These are phyloP conservation scores for Teleogryllus occipitalis DNA, from an alignment of 1,140 invertebrate species.

Conservation along the genomic window DNA sequence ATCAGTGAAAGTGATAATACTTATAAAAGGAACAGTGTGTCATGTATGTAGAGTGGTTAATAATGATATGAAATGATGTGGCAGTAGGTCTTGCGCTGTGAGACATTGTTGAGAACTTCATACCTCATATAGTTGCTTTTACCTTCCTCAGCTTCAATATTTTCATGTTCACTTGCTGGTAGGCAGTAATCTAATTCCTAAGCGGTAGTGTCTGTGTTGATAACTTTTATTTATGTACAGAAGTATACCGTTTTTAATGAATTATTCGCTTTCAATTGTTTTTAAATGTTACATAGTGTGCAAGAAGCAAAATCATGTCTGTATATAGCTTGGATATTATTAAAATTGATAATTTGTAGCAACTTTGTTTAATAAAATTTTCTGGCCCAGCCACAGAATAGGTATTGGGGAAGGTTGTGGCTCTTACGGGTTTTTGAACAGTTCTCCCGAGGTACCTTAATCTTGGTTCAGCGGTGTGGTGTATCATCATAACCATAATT, in stretches of 20 bases:
- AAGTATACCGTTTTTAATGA: neutral
- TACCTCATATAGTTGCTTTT: neutral
- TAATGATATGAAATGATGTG: slow-evolving; percentile 1
- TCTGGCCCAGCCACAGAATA: neutral
- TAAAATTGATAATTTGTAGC: neutral
- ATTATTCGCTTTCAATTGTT: neutral
- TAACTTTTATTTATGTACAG: neutral
- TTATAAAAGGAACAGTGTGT: slow-evolving; percentile 1
- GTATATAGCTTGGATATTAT: slow-evolving; percentile 1
- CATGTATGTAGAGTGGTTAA: neutral
- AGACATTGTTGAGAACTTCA: neutral
- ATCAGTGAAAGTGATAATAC: neutral
- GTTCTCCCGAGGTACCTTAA: neutral
- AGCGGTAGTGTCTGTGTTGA: neutral
- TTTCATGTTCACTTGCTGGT: neutral
- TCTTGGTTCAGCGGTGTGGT: neutral
- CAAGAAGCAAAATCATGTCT: neutral
- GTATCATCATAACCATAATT: neutral
- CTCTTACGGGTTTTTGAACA: neutral
- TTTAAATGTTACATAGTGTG: neutral
- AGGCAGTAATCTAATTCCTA: neutral
- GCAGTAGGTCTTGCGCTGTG: neutral
- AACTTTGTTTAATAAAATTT: neutral
- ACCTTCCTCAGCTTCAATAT: neutral
- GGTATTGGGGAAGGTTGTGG: neutral